These are phyloP conservation scores for Gymnoscelis rufifasciata DNA, from an alignment of 2,888 invertebrate species.

Conservation along the genomic window DNA sequence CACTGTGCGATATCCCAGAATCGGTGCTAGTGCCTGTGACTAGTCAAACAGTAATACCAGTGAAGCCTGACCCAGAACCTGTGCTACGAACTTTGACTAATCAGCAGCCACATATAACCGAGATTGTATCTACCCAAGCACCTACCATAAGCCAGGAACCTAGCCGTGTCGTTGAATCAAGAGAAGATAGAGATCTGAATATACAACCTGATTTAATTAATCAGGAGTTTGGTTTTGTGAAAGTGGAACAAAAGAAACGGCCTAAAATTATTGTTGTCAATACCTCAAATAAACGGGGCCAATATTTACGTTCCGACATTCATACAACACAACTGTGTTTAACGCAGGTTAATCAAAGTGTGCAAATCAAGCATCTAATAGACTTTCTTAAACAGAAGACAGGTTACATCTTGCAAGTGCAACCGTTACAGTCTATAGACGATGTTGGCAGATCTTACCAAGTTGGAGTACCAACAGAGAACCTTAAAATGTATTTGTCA, in stretches of 20 bases:
- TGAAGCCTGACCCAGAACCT: no score
- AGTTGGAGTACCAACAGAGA: not conserved
- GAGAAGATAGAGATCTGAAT: not conserved
- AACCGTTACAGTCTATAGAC: not conserved
- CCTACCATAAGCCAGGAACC: not conserved
- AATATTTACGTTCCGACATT: not conserved
- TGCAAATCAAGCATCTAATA: not conserved
- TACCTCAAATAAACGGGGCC: not conserved
- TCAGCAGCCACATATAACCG: no score
- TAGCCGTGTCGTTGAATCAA: not conserved
- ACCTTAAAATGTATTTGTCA: conserved; percentile 1
- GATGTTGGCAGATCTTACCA: not conserved
- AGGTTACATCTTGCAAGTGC: not conserved
- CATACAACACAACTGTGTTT: not conserved
- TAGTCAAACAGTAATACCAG: no score
- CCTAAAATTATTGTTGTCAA: not conserved
- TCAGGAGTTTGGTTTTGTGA: not conserved
- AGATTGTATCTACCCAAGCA: not conserved
- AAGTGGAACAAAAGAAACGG: conserved; percentile 2
- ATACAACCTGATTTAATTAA: not conserved
- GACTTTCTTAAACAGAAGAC: not conserved
- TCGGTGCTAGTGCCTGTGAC: no score
- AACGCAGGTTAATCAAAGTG: not conserved
- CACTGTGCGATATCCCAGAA: not conserved
- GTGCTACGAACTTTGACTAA: no score